phyloP scores from a whole-genome alignment of 2,113 vertebrate species.

The Noctilio leporinus region DNA sequence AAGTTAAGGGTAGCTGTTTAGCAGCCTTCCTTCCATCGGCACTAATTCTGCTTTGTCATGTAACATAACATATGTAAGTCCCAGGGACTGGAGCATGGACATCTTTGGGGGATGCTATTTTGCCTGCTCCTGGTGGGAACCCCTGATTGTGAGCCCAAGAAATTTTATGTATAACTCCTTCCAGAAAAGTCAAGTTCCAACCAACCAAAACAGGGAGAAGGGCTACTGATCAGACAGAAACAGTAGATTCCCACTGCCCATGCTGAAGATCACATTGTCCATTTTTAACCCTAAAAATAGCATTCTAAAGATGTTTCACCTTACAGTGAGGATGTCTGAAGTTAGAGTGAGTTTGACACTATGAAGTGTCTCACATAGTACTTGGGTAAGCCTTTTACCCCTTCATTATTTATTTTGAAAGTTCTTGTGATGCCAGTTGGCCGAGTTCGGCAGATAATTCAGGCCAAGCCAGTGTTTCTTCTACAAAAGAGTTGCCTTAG shows the following conservation, averaged over 20 bases:
- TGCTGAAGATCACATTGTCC: not conserved
- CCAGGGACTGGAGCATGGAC: not conserved
- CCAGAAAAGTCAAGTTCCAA: not conserved
- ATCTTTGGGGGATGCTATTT: not conserved
- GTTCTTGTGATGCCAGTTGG: not conserved
- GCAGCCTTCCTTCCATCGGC: not conserved
- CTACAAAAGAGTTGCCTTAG: not conserved
- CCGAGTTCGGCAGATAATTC: not conserved
- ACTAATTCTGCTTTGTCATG: not conserved
- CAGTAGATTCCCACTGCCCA: not conserved
- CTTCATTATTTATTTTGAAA: not conserved
- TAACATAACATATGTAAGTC: too few species aligned
- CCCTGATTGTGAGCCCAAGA: not conserved
- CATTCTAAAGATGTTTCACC: not conserved
- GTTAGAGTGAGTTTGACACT: not conserved
- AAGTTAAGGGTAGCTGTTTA: not conserved
- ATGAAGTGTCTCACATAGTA: not conserved
- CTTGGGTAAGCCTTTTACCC: not conserved
- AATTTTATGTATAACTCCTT: not conserved
- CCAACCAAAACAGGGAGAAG: not conserved
- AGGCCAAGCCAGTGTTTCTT: not conserved
- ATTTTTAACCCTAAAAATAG: not conserved
- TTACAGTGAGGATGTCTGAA: not conserved
- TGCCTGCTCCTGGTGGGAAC: not conserved
- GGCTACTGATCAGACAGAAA: not conserved